Base-by-base conservation (phyloP, 1,140 invertebrate genomes). In the Drosophila teissieri region DNA sequence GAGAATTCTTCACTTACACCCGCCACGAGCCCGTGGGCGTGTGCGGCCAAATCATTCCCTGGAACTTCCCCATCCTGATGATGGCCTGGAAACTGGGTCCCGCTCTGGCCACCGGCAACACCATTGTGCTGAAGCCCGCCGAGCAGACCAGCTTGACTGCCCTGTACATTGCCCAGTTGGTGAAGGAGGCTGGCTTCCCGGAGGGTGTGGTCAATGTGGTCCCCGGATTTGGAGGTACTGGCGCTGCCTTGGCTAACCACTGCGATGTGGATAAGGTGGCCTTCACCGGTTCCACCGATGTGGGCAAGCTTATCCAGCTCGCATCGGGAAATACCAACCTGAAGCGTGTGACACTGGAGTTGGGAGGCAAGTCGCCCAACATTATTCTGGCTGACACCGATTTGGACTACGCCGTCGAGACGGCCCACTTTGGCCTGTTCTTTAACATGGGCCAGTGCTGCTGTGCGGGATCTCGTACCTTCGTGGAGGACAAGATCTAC, bases 61-160 rank as follows among this genome's bases (percentile, higher is more conserved):
- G 98, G 98, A 99, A 99, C 93, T 99, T 99, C 92, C 98, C 98
- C 0, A 90, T 99, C 27, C 91, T 99, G 61, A 99, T 99, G 98
- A 95, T 97, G 90, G 95, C 97, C 2, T 99, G 98, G 98, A 99
- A 99, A 93, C 93, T 99, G 39, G 98, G 95, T 1, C 98, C 98
- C 1, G 98, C 98, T n/a, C 93, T 99, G 52, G 96, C 97, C 4
- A 96, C 96, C 67, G 97, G 98, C 48, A 99, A 99, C 89, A 96
- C 95, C 0, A 93, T 99, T 37, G 94, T 99, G 4, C 93, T 99
- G 80, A 99, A 99, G 92, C 97, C 98, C 1, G 98, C 99, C 0
- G 98, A 99, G 91, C 98, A 99, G 92, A 99, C 99, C 0, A 97
- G 98, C 2, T 93, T 99, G 27, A 98, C 98, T 1, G 98, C 98